phyloP scores from a whole-genome alignment of 2,888 invertebrate genomes.

The Parasteatoda lunata region DNA sequence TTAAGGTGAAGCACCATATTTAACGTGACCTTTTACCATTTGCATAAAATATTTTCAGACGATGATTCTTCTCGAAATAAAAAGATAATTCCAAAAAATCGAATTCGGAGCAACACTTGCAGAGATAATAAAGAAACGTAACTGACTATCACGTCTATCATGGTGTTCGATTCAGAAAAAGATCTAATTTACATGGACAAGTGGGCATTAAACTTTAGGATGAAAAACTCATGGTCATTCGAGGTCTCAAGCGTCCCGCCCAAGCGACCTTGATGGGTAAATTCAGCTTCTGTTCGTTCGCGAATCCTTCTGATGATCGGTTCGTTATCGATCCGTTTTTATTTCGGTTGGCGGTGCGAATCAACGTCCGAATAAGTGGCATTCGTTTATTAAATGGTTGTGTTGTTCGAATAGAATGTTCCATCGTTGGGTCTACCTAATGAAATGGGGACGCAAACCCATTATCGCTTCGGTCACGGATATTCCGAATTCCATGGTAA shows the following conservation, averaged over 20 bases:
- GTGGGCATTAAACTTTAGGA: constrained; percentile 18
- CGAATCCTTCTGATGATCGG: background rate
- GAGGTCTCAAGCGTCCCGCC: background rate
- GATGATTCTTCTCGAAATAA: too few species aligned
- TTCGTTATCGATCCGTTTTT: constrained; percentile 38
- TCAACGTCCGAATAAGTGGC: constrained; percentile 36
- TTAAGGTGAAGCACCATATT: too few species aligned
- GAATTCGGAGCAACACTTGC: too few species aligned
- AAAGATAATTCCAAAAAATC: too few species aligned
- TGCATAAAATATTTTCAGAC: too few species aligned
- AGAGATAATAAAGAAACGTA: too few species aligned
- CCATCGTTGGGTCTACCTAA: background rate
- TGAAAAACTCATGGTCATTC: background rate
- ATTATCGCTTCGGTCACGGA: background rate
- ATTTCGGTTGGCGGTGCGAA: constrained; percentile 53
- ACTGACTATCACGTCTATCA: background rate
- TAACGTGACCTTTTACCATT: too few species aligned
- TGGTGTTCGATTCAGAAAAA: background rate
- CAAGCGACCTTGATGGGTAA: background rate
- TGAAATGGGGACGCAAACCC: background rate
- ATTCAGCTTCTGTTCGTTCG: background rate
- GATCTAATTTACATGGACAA: constrained; percentile 48
- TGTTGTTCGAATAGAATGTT: background rate
- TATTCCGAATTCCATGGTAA: too few species aligned
- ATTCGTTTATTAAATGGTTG: constrained; percentile 38